Base-by-base conservation (phyloP, 2,888 invertebrate genomes). In the Lysandra bellargus region DNA sequence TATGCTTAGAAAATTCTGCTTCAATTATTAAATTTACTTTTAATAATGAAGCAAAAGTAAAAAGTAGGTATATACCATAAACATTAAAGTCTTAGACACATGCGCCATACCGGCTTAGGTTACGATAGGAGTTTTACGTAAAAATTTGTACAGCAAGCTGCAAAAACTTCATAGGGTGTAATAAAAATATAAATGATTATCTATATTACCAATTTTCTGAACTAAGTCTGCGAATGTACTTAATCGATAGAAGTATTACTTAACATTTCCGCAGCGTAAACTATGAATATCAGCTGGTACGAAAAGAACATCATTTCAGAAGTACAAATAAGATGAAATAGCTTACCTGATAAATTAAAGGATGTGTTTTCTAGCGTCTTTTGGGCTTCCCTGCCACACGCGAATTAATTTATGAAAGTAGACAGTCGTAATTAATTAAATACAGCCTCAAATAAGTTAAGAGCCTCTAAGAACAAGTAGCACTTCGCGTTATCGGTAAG, bases 301-400 rank as follows among this genome's bases (percentile, higher is more conserved):
- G 40, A 44, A 74, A 74, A 44, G 9, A n/a, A 37, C 33, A 33
- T 49, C 9, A 69, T 69, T 5, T 23, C 12, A 44, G 69, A 69
- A 33, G 30, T 33, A 33, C 33, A 14, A 69, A 69, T 33, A 69
- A 33, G 1, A 33, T 33, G 33, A 44, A 44, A 74, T 44, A 44
- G 40, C 74, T 74, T 74, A 74, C 74, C 74, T 69, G 44, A n/a
- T 74, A 14, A 33, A 69, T 69, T 12, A 69, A 69, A 69, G 33
- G 69, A 37, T 69, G 69, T 33, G 69, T 69, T 69, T 69, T 69
- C 33, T 37, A 69, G 33, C 64, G 23, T 37, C 69, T 33, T 37
- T 69, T 69, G 33, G 14, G 5, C 17, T 69, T 69, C 5, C 14
- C 14, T 33, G 69, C 69, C 14, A 69, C 33, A 69, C 37, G 69